These are phyloP conservation scores for Phrynocephalus vlangalii DNA, from an alignment of 2,797 vertebrate genomes.

Conservation along the genomic window DNA sequence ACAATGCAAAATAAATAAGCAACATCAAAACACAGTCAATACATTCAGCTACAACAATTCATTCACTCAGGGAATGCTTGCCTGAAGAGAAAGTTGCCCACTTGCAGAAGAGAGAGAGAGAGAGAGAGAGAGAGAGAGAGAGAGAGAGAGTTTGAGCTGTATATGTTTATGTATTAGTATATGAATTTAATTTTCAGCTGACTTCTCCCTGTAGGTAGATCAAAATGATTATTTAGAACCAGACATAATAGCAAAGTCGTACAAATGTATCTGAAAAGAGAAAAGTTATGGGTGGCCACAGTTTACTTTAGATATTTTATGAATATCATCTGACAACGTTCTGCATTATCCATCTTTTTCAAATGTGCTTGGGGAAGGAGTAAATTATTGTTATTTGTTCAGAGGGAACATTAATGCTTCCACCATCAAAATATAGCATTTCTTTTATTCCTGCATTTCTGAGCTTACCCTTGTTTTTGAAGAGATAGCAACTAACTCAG, in stretches of 20 bases:
- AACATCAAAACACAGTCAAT: too few species aligned
- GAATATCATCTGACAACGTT: slow-evolving; percentile 41
- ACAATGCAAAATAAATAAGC: too few species aligned
- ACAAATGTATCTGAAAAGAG: neutral
- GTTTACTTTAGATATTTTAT: slow-evolving; percentile 44
- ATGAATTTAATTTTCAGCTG: slow-evolving; percentile 13
- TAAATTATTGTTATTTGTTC: slow-evolving; percentile 55
- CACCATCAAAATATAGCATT: slow-evolving; percentile 42
- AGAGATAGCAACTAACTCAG: slow-evolving; percentile 59
- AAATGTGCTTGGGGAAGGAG: slow-evolving; percentile 44
- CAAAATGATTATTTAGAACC: slow-evolving; percentile 37
- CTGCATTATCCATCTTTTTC: slow-evolving; percentile 27
- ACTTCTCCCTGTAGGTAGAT: neutral
- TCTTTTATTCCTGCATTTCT: slow-evolving; percentile 31
- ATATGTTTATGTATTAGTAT: fast-evolving
- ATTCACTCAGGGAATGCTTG: too few species aligned
- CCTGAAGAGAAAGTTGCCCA: too few species aligned
- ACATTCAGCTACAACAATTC: neutral
- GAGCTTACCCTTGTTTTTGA: slow-evolving; percentile 46
- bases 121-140: neutral
- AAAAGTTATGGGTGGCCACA: slow-evolving; percentile 29
- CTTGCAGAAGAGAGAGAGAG: too few species aligned
- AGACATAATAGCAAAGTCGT: neutral
- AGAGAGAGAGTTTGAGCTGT: neutral
- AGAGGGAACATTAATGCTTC: slow-evolving; percentile 46